These are phyloP conservation scores for Paramuricea clavata DNA, from an alignment of 92 coral and sea anemone species.

Conservation along the genomic window DNA sequence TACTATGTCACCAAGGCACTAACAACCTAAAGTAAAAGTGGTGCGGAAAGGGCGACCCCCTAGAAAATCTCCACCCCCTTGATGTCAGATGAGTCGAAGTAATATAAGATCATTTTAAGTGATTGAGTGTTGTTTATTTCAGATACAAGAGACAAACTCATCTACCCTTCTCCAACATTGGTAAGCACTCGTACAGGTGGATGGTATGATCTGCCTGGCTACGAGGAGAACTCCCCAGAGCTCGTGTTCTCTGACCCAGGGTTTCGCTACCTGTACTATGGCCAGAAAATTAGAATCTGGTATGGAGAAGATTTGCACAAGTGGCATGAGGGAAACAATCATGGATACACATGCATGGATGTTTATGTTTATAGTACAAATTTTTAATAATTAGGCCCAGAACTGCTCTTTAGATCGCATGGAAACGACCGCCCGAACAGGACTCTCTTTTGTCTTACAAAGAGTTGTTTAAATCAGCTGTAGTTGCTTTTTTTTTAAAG, in stretches of 20 bases:
- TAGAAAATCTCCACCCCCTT: neutral
- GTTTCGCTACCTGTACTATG: slow-evolving; percentile 1
- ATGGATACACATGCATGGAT: neutral
- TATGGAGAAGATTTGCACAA: slow-evolving; percentile 3
- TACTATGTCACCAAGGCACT: no score
- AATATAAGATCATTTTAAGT: neutral
- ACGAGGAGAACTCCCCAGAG: neutral
- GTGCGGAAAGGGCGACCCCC: neutral
- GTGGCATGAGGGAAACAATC: neutral
- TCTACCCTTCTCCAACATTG: neutral
- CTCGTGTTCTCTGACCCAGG: slow-evolving; percentile 14
- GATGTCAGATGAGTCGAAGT: neutral
- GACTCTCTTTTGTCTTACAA: no score
- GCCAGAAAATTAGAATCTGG: neutral
- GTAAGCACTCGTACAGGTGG: neutral
- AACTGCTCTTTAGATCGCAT: no score
- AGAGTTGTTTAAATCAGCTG: no score
- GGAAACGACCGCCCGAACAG: no score
- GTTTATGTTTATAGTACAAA: neutral
- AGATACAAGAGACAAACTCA: slow-evolving; percentile 9
- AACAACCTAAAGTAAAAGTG: no score
- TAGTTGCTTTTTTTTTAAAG: no score
- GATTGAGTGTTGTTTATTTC: neutral
- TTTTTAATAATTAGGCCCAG: neutral
- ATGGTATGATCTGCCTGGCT: slow-evolving; percentile 12